phyloP scores from a whole-genome alignment of 2,113 vertebrate genomes.

The Tachycineta bicolor region DNA sequence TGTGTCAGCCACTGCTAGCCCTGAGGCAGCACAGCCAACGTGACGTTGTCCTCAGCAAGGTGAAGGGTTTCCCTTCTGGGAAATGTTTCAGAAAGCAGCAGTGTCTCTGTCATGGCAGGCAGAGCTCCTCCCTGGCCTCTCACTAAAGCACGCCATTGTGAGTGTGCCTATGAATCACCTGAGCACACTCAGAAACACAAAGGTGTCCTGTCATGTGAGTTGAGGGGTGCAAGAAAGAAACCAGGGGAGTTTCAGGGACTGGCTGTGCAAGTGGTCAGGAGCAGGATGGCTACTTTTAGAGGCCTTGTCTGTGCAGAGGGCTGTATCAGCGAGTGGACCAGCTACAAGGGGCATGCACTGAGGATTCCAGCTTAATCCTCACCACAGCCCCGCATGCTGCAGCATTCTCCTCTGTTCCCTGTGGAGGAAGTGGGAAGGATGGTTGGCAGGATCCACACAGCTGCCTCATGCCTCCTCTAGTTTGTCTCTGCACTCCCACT shows the following conservation, averaged over 20 bases:
- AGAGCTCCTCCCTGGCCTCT: slow-evolving; percentile 22
- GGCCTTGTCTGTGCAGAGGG: not conserved
- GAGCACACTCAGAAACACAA: not conserved
- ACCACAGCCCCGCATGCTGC: not conserved
- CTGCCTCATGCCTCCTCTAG: not conserved
- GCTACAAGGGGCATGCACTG: not conserved
- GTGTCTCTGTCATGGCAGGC: slow-evolving; percentile 25
- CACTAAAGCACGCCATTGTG: not conserved
- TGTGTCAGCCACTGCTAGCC: not conserved
- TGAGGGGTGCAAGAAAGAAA: not conserved
- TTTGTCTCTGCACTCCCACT: not conserved
- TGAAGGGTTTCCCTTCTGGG: slow-evolving; percentile 22
- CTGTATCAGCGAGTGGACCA: not conserved
- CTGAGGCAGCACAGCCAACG: not conserved
- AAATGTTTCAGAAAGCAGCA: slow-evolving; percentile 13
- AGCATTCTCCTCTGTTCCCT: not conserved
- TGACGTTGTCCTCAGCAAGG: not conserved
- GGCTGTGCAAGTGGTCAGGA: not conserved
- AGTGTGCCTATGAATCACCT: not conserved
- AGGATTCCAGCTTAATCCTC: not conserved
- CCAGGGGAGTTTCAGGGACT: not conserved
- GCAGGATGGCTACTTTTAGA: not conserved
- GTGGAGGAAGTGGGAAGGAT: slow-evolving; percentile 8
- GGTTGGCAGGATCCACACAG: not conserved
- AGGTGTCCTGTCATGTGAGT: not conserved